Base-by-base conservation (phyloP, 2,888 invertebrate genomes). In the Sphaerophoria taeniata region DNA sequence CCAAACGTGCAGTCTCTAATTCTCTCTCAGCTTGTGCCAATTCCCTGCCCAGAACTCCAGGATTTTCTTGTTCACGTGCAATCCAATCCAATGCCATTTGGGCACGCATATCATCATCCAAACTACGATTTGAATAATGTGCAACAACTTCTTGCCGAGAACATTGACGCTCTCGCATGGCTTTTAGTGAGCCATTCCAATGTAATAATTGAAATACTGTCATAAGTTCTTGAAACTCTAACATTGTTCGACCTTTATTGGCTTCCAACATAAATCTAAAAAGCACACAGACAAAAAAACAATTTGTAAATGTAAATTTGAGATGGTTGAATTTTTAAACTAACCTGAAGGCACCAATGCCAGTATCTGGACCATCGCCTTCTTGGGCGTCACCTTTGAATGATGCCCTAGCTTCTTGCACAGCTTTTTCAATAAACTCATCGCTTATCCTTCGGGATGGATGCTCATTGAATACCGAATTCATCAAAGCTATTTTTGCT, bases 31-130 rank as follows among this genome's bases (percentile, higher is more conserved):
- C 97, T 77, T 96, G 94, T 70, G 95, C 95, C 83, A 98, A 93
- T 92, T 98, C 98, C 87, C 95, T 94, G 0, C 96, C 94, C 65
- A 98, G 94, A 71, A 97, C 95, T 0, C 96, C 95, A 4, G 94
- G 94, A 88, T 94, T 95, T 89, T 95, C 95, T 88, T 96, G 96
- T 89, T 95, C 95, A 61, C 96, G 93, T 9, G 97, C 96, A 77
- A 98, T 97, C 98, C 98, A 98, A 92, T 98, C 98, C 69, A 98
- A 93, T 12, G 98, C 98, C 98, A 98, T 98, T 93, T 97, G 97
- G 81, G 97, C 97, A 86, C 98, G 95, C 98, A 98, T 98, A 90
- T 97, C 97, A 90, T 98, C 98, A 90, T 98, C 98, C 34, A 98
- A 93, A 51, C 97, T 96, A 33, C 98, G 94, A 92, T 98, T 96